Evolutionary conservation across 1,140 invertebrate genomes (phyloP).

Genomic region (Episyrphus balteatus): DNA sequence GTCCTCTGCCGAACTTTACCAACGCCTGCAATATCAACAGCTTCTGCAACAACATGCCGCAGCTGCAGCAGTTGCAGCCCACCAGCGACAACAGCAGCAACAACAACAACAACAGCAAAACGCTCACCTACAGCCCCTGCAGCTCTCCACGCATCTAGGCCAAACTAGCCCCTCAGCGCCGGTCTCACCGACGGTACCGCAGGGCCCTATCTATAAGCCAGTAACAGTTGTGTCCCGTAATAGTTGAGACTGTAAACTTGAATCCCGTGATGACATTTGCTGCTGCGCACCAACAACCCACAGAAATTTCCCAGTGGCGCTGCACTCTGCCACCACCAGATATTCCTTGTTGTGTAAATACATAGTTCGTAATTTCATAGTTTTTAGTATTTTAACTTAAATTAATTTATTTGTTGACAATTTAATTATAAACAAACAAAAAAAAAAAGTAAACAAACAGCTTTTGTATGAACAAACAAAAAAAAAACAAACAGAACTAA

Average conservation of each 20-base stretch:
- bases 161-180: slow-evolving; percentile 39
- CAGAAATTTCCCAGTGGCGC: neutral
- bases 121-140: slow-evolving; percentile 26
- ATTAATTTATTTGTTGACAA: too few species aligned
- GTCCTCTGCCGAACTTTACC: slow-evolving; percentile 37
- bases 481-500: too few species aligned
- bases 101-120: slow-evolving; percentile 26
- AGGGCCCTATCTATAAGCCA: slow-evolving; percentile 36
- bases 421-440: too few species aligned
- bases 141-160: slow-evolving; percentile 22
- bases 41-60: slow-evolving; percentile 34
- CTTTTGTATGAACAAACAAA: too few species aligned
- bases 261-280: neutral
- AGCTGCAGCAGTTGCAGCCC: slow-evolving; percentile 33
- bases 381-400: too few species aligned
- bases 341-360: too few species aligned
- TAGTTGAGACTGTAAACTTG: slow-evolving; percentile 27
- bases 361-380: too few species aligned
- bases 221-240: slow-evolving; percentile 41
- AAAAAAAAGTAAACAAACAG: too few species aligned
- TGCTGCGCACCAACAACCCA: neutral
- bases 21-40: slow-evolving; percentile 36
- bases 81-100: slow-evolving; percentile 28
- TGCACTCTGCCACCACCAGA: neutral
- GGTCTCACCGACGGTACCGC: slow-evolving; percentile 41